These are phyloP conservation scores for Drosophila infuscata DNA, from an alignment of 2,888 invertebrate genomes.

Conservation along the genomic window DNA sequence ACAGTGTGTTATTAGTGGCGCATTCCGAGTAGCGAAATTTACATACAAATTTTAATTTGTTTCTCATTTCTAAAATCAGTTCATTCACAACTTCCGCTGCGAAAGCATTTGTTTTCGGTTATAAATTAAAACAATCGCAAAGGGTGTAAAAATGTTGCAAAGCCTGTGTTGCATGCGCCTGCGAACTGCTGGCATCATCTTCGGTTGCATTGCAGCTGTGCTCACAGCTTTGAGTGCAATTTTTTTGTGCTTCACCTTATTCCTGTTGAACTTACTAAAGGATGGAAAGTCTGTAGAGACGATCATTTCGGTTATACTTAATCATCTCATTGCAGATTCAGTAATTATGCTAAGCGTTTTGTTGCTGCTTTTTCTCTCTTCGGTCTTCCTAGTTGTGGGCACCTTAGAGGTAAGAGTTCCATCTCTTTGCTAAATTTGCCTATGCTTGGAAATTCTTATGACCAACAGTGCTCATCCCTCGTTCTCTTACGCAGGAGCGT, in stretches of 20 bases:
- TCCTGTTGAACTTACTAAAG: background rate
- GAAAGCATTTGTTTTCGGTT: background rate
- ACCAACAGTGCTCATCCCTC: background rate
- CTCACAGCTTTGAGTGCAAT: rapidly evolving
- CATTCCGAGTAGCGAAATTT: background rate
- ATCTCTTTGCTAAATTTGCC: background rate
- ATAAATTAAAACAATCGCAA: background rate
- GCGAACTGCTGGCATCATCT: background rate
- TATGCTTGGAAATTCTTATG: background rate
- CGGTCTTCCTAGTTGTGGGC: background rate
- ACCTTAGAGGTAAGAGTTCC: background rate
- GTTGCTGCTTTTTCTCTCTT: background rate
- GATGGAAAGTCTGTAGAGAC: background rate
- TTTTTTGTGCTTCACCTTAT: too few species aligned
- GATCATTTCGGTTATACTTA: background rate
- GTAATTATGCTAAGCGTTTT: rapidly evolving
- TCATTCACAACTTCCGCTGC: background rate
- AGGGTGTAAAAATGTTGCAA: background rate
- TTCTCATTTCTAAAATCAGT: background rate
- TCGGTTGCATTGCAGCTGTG: background rate
- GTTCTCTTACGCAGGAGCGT: background rate
- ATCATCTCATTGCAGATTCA: rapidly evolving
- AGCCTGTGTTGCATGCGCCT: background rate
- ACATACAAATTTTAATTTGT: too few species aligned
- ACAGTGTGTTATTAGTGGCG: background rate